These are phyloP conservation scores for Macrotis lagotis DNA, from an alignment of 2,113 vertebrate genomes.

Conservation along the genomic window DNA sequence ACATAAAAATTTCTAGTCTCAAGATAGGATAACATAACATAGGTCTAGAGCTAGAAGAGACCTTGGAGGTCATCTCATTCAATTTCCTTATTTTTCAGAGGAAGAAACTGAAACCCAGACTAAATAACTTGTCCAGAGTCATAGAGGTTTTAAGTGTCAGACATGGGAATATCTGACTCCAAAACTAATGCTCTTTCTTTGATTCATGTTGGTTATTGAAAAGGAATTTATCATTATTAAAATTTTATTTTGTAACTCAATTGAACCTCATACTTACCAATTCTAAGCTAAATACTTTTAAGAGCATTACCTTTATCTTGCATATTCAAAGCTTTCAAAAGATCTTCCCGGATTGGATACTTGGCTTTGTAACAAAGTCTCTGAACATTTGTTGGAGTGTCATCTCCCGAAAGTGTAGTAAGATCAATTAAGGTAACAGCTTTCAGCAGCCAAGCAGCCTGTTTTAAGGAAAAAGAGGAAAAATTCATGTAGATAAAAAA, in stretches of 20 bases:
- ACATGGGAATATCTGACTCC: not conserved
- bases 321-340: conserved; percentile 91
- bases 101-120: not conserved
- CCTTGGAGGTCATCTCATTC: not conserved
- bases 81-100: not conserved
- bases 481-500: not conserved
- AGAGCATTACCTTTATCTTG: conserved; percentile 88
- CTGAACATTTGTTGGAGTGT: conserved; percentile 91
- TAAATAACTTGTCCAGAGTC: not conserved
- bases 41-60: not conserved
- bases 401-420: conserved; percentile 95
- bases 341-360: conserved; percentile 90
- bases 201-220: not conserved
- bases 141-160: not conserved
- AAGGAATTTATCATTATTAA: not conserved
- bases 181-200: not conserved
- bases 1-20: not conserved
- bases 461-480: conserved; percentile 47
- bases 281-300: not conserved
- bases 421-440: conserved; percentile 95
- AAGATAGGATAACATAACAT: not conserved
- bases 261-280: not conserved
- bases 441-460: conserved; percentile 96
- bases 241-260: not conserved
- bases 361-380: conserved; percentile 95